These are phyloP conservation scores for Drosophila cardini DNA, from an alignment of 1,140 invertebrate genomes.

Conservation along the genomic window DNA sequence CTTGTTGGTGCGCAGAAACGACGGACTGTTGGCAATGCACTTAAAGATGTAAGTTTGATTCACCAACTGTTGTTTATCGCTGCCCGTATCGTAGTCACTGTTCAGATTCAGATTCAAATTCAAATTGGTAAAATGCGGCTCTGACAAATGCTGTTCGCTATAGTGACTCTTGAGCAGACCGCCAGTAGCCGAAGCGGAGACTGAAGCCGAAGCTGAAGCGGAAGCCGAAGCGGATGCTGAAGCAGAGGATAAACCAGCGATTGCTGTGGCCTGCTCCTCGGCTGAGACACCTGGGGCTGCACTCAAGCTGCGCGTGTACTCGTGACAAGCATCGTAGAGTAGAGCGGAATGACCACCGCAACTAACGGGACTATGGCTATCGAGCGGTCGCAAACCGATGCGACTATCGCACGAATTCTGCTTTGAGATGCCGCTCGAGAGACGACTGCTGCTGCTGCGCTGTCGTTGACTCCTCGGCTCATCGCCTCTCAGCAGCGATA, in stretches of 20 bases:
- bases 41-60: conserved; percentile 84
- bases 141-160: conserved; percentile 67
- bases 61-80: conserved; percentile 80
- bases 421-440: conserved; percentile 78
- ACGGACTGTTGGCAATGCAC: conserved; percentile 84
- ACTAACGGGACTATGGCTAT: conserved; percentile 73
- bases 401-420: conserved; percentile 76
- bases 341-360: conserved; percentile 72
- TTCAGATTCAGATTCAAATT: conserved; percentile 67
- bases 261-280: conserved; percentile 5
- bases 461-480: conserved; percentile 61
- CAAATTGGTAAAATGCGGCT: conserved; percentile 70
- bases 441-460: conserved; percentile 70
- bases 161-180: conserved; percentile 73
- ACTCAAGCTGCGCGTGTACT: conserved; percentile 75
- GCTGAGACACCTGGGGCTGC: conserved; percentile 50
- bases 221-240: background rate
- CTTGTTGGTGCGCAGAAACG: conserved; percentile 83
- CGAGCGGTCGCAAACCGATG: conserved; percentile 54
- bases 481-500: conserved; percentile 66
- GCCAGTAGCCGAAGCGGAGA: background rate
- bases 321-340: conserved; percentile 74
- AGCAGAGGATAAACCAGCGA: background rate
- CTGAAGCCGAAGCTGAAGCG: background rate
- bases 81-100: conserved; percentile 77